Evolutionary conservation across 2,888 invertebrate genomes (phyloP).

Genomic region (Macrophya annulata): DNA sequence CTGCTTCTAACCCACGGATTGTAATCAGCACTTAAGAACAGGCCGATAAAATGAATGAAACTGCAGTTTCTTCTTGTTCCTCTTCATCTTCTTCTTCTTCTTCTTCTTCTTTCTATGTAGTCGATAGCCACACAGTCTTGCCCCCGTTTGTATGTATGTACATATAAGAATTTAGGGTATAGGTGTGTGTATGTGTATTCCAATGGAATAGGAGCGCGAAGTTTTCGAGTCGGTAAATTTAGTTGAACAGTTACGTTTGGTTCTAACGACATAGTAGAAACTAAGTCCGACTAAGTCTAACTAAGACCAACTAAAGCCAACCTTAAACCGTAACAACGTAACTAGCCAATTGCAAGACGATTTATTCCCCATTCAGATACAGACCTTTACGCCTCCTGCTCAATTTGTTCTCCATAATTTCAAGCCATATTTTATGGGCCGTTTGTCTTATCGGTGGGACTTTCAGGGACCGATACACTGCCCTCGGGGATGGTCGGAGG

Average conservation of each 20-base stretch:
- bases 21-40: constrained; percentile 73
- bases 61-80: constrained; percentile 57
- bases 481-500: constrained; percentile 15
- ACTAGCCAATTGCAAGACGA: constrained; percentile 53
- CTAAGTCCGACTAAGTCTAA: constrained; percentile 21
- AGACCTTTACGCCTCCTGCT: constrained; percentile 39
- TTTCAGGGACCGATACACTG: neutral
- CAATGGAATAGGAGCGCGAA: neutral
- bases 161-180: neutral
- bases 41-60: constrained; percentile 61
- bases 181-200: constrained; percentile 52
- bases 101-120: neutral
- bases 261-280: neutral
- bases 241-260: neutral
- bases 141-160: neutral
- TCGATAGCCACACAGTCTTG: neutral
- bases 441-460: constrained; percentile 69
- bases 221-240: constrained; percentile 10
- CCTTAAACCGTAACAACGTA: constrained; percentile 37
- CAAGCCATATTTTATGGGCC: constrained; percentile 69
- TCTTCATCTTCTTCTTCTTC: neutral
- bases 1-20: constrained; percentile 63
- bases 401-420: constrained; percentile 64
- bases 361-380: constrained; percentile 36
- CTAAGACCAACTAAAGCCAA: constrained; percentile 33